phyloP scores from a whole-genome alignment of 2,797 vertebrate genomes.

The Gambusia yucatana region DNA sequence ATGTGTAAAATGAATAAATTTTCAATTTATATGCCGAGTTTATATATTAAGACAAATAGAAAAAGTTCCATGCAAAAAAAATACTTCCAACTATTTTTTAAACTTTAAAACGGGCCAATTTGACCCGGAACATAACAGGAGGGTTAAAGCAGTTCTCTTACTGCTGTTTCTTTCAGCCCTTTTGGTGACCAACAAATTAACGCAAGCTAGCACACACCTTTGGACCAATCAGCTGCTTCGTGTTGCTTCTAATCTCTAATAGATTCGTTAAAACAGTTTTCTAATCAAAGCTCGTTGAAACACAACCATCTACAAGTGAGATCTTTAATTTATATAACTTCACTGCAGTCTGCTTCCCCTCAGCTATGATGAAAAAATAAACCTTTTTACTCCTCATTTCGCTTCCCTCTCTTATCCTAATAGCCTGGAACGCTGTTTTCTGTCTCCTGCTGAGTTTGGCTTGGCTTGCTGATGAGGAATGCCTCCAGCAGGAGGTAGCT shows the following conservation, averaged over 20 bases:
- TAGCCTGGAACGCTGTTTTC: slow-evolving; percentile 42
- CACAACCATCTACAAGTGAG: slow-evolving; percentile 10
- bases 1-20: too few relatives aligned
- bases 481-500: slow-evolving; percentile 39
- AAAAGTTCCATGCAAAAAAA: too few relatives aligned
- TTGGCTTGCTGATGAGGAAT: slow-evolving; percentile 58
- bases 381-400: slow-evolving; percentile 54
- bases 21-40: too few relatives aligned
- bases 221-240: neutral
- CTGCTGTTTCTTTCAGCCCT: neutral
- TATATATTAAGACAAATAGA: too few relatives aligned
- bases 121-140: too few relatives aligned
- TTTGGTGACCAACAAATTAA: neutral
- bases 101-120: too few relatives aligned
- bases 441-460: slow-evolving; percentile 62
- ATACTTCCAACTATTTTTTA: too few relatives aligned
- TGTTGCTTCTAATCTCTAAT: neutral
- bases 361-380: slow-evolving; percentile 50
- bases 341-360: slow-evolving; percentile 8
- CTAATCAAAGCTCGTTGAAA: slow-evolving; percentile 29
- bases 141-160: neutral
- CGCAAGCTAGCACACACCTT: neutral
- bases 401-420: slow-evolving; percentile 50
- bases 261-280: neutral
- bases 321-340: slow-evolving; percentile 35